Conservation (phyloP, 2,797 vertebrate species). For the Chiroxiphia lanceolata region DNA sequence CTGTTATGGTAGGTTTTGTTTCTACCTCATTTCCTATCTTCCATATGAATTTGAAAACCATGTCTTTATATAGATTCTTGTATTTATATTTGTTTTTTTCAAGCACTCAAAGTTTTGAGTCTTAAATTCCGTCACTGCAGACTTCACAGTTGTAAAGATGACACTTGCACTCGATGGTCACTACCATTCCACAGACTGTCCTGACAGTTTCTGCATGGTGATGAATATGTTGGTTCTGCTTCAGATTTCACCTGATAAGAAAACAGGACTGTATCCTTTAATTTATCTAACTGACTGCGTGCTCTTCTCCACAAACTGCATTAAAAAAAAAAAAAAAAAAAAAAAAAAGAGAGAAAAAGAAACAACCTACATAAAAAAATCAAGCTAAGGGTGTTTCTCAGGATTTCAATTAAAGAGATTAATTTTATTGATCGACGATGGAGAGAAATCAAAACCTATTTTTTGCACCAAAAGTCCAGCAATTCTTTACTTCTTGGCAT, state of each 20-base stretch:
- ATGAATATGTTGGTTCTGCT: background rate
- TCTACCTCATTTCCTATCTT: background rate
- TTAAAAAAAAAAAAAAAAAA: background rate
- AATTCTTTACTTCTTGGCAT: background rate
- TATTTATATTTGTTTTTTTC: background rate
- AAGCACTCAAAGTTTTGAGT: background rate
- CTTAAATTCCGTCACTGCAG: background rate
- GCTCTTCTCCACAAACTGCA: background rate
- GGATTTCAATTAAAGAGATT: background rate
- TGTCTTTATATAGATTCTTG: background rate
- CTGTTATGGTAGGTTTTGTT: background rate
- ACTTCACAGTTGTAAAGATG: background rate
- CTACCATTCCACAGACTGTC: background rate
- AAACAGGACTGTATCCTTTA: background rate
- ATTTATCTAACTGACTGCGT: background rate
- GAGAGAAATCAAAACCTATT: background rate
- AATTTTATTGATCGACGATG: background rate
- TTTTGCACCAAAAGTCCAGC: background rate
- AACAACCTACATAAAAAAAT: no score
- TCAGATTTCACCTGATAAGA: background rate
- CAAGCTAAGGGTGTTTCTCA: background rate
- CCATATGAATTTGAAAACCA: background rate
- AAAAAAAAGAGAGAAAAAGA: rapidly evolving
- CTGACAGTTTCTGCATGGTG: background rate
- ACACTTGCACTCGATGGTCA: background rate